These are phyloP conservation scores for Lepeophtheirus salmonis DNA, from an alignment of 1,140 invertebrate genomes.

Conservation along the genomic window DNA sequence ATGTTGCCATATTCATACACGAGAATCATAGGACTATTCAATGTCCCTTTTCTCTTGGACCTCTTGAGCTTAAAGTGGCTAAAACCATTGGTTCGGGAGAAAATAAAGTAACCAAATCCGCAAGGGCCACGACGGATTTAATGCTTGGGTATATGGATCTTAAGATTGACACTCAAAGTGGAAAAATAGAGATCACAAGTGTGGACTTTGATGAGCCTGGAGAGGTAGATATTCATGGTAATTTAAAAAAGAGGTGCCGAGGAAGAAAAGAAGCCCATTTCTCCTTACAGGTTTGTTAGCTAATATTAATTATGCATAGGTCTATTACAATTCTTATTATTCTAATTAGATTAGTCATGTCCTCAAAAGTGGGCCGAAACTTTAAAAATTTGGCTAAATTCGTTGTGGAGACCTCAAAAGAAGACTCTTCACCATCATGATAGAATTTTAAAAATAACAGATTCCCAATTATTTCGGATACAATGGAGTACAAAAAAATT, in stretches of 20 bases:
- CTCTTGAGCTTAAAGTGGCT: conserved; percentile 1
- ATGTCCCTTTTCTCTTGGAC: conserved; percentile 9
- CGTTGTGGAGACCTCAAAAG: too few relatives aligned
- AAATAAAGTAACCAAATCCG: background rate
- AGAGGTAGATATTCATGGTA: background rate
- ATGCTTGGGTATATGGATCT: conserved; percentile 5
- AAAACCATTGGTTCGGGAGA: background rate
- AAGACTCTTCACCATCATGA: too few relatives aligned
- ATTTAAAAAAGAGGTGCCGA: background rate
- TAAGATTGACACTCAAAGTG: background rate
- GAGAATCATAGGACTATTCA: background rate
- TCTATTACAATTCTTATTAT: too few relatives aligned
- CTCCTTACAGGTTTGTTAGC: too few relatives aligned
- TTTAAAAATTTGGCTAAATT: too few relatives aligned
- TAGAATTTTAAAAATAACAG: too few relatives aligned
- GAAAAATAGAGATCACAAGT: background rate
- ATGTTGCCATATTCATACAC: conserved; percentile 4
- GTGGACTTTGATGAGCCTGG: conserved; percentile 4
- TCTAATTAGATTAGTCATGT: too few relatives aligned
- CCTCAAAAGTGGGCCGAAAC: too few relatives aligned
- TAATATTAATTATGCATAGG: too few relatives aligned
- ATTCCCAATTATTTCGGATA: too few relatives aligned
- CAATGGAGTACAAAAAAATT: too few relatives aligned
- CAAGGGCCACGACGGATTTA: conserved; percentile 1
- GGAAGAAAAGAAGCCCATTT: too few relatives aligned